Conservation (phyloP, 2,888 invertebrate species). For the Mesochorus sp. region DNA sequence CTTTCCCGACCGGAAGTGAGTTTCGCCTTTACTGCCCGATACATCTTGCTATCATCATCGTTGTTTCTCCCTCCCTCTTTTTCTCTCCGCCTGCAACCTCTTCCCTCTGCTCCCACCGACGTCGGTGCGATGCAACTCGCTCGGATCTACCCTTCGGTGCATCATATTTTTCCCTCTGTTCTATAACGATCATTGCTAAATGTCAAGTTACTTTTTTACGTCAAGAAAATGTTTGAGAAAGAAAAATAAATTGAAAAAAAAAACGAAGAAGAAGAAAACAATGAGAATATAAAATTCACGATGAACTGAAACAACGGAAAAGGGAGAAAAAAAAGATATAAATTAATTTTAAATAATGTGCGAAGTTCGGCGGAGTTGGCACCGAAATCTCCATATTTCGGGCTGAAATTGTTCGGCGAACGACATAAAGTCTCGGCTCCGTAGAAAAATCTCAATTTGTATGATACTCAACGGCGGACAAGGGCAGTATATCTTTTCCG, state of each 20-base stretch:
- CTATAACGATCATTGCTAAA: too few species aligned
- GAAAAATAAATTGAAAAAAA: background rate
- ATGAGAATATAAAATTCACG: too few species aligned
- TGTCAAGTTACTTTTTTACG: too few species aligned
- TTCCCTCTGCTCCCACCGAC: background rate
- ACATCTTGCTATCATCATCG: slow-evolving; percentile 48
- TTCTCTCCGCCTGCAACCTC: background rate
- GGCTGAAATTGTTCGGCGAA: background rate
- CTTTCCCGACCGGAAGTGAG: slow-evolving; percentile 52
- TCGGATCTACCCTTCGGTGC: slow-evolving; percentile 33
- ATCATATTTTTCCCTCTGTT: slow-evolving; percentile 42
- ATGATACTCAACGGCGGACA: slow-evolving; percentile 41
- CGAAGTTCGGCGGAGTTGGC: background rate
- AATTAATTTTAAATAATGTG: too few species aligned
- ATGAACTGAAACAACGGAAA: too few species aligned
- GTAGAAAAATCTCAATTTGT: slow-evolving; percentile 35
- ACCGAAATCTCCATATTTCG: background rate
- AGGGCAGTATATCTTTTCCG: slow-evolving; percentile 33
- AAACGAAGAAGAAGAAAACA: too few species aligned
- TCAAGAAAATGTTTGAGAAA: background rate
- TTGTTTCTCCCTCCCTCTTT: background rate
- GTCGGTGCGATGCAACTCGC: slow-evolving; percentile 38
- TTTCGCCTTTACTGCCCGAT: slow-evolving; percentile 55
- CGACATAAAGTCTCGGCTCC: slow-evolving; percentile 21
- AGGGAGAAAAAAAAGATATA: too few species aligned